Percentiles rank a stretch among this genome's conserved stretches.
Conservation (phyloP, 2,888 invertebrate genomes). For the Oxyteleia sp. region DNA sequence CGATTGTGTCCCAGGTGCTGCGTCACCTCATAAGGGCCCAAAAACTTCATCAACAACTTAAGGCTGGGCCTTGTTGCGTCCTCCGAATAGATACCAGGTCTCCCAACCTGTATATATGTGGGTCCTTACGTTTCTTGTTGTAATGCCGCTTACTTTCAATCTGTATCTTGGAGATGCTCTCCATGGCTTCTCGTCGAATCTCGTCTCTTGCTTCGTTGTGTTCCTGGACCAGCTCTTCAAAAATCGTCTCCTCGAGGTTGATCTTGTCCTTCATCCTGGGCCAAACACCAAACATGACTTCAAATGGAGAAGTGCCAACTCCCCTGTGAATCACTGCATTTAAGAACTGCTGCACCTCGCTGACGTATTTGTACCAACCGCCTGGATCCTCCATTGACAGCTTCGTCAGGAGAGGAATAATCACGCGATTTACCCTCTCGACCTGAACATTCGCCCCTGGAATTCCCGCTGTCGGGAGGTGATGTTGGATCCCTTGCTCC, state of each 20-base stretch:
- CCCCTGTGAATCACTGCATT: not conserved
- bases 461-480: slow-evolving; percentile 77
- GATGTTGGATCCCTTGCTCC: slow-evolving; percentile 80
- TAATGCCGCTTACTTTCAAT: not conserved
- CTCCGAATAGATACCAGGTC: slow-evolving; percentile 5
- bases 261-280: not conserved
- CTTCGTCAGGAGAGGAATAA: not conserved
- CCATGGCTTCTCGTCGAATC: not conserved
- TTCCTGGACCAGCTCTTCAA: not conserved
- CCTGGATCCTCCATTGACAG: not conserved
- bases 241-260: not conserved
- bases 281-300: not conserved
- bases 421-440: slow-evolving; percentile 41
- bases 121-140: slow-evolving; percentile 9
- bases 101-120: not conserved
- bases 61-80: not conserved
- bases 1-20: not conserved
- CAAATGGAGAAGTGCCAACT: not conserved
- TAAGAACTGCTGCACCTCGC: not conserved
- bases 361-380: not conserved
- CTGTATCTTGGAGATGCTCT: not conserved
- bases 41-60: not conserved
- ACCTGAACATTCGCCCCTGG: not conserved
- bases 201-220: not conserved
- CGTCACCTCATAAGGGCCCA: not conserved